A percentile compares a stretch with the other conserved stretches of the same genome.
Conservation (phyloP, 2,888 invertebrate species). For the Ochlodes sylvanus region DNA sequence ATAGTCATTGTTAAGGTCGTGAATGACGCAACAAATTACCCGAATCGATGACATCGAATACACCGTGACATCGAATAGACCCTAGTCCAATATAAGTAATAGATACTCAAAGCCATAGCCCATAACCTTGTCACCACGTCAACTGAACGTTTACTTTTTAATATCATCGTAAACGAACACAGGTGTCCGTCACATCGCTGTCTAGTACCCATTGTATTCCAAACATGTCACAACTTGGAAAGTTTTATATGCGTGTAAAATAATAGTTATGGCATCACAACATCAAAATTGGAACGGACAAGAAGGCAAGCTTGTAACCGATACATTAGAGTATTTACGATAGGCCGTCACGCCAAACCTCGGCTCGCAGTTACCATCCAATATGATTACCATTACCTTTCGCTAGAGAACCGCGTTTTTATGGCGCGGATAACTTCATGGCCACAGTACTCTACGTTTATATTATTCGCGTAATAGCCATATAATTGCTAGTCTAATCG, state of each 20-base stretch:
- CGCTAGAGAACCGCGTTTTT: constrained; percentile 16
- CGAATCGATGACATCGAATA: background rate
- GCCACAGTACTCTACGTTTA: constrained; percentile 26
- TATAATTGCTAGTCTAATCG: constrained; percentile 30
- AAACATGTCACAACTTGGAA: constrained; percentile 8
- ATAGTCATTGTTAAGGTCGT: background rate
- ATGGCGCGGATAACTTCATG: constrained; percentile 27
- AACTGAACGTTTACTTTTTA: background rate
- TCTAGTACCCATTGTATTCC: constrained; percentile 5
- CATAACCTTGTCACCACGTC: background rate
- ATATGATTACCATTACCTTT: constrained; percentile 14
- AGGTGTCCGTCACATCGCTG: background rate
- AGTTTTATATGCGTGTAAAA: constrained; percentile 12
- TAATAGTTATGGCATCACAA: background rate
- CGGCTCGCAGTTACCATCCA: constrained; percentile 14
- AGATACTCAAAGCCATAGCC: too few species aligned
- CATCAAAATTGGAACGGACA: constrained; percentile 13
- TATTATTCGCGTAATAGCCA: constrained; percentile 31
- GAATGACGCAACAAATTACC: background rate
- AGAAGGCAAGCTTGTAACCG: constrained; percentile 2
- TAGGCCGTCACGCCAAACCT: constrained; percentile 23
- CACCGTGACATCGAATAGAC: too few species aligned
- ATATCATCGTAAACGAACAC: constrained; percentile 1
- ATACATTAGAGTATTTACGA: constrained; percentile 20
- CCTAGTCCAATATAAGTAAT: too few species aligned